Base-by-base conservation (phyloP, 2,113 vertebrate species). In the Hippocampus mohnikei region DNA sequence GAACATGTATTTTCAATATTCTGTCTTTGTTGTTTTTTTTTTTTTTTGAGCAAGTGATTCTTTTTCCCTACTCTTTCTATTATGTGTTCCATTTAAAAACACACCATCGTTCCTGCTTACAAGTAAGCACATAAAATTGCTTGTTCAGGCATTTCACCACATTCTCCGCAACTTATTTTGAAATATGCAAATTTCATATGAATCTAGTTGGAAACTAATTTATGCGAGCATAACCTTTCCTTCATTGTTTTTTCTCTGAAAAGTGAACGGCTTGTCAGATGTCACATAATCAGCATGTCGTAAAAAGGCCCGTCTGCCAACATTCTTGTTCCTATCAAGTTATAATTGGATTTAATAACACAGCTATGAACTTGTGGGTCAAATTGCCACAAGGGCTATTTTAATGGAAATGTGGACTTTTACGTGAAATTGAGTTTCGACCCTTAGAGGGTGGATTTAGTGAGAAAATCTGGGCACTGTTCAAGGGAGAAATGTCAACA, bases 291-390 rank as follows among this genome's bases (percentile, higher is more conserved):
- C 50, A 21, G n/a, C 61, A 67, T 42, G 44, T 33, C 66, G 67
- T 79, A 37, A 77, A 64, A 65, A 29, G 58, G 6, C 61, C 50
- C 41, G 23, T 78, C 81, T 78, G 75, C 70, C 69, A 67, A 37
- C 61, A 70, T 71, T 78, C 69, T 55, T 67, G 58, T 68, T 69
- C 66, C 61, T 27, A 4, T 67, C 69, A 69, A 77, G 23, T 53
- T 72, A 13, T 81, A 82, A 84, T 81, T 83, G 23, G 60, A 81
- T 87, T 87, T 83, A 83, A 83, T 89, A 82, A 81, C 70, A 53
- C 9, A 85, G 66, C 8, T 81, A 81, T 85, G 62, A 73, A 68
- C 40, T 73, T 76, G 78, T 37, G 70, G 68, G 55, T 72, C 63
- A 73, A 65, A 72, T 67, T 71, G 66, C 74, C 77, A 67, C 53